These are phyloP conservation scores for Mycalesis mineus DNA, from an alignment of 2,888 invertebrate genomes.

Conservation along the genomic window DNA sequence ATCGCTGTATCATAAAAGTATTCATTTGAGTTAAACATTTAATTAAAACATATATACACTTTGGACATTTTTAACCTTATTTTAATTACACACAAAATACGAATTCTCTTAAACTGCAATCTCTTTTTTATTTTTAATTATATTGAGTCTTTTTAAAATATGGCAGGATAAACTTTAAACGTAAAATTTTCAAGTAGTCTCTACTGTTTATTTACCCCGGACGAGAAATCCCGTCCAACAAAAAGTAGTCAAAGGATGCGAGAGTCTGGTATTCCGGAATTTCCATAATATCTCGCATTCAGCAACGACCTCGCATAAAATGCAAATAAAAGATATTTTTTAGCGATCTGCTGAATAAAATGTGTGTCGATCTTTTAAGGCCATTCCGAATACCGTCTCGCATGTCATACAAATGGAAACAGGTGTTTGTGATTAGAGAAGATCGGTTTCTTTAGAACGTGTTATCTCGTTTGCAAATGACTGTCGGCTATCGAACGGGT, in stretches of 20 bases:
- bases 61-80: neutral
- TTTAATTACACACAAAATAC: neutral
- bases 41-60: neutral
- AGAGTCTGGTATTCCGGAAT: constrained; percentile 14
- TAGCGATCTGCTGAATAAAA: constrained; percentile 17
- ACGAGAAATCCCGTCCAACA: neutral
- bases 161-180: neutral
- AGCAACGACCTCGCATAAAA: constrained; percentile 14
- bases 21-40: no score
- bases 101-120: neutral
- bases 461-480: constrained; percentile 57
- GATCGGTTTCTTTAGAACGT: constrained; percentile 39
- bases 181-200: neutral
- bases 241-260: constrained; percentile 13
- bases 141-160: neutral
- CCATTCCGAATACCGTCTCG: constrained; percentile 25
- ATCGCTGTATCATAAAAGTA: no score
- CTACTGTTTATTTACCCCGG: neutral
- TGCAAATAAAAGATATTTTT: constrained; percentile 8
- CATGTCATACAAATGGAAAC: neutral
- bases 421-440: constrained; percentile 38
- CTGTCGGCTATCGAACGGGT: constrained; percentile 51
- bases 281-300: constrained; percentile 16
- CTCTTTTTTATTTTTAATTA: neutral
- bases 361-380: constrained; percentile 21